Evolutionary conservation across 1,140 invertebrate genomes (phyloP).

Genomic region (Cardiocondyla obscurior): DNA sequence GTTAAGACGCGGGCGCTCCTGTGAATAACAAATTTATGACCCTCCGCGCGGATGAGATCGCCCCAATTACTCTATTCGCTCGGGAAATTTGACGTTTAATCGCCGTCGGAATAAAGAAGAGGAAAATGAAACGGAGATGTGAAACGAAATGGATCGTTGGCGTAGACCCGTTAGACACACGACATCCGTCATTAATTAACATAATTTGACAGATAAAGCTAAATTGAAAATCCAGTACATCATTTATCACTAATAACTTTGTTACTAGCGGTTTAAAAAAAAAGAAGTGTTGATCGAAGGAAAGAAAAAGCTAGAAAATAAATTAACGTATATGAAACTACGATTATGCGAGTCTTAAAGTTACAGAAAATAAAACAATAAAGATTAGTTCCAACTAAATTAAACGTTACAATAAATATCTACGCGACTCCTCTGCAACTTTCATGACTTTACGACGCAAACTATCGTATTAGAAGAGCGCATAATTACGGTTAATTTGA

Average conservation of each 20-base stretch:
- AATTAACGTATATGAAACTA: neutral
- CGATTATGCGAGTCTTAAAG: neutral
- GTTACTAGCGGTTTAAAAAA: too few relatives aligned
- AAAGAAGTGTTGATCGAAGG: neutral
- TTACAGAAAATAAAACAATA: neutral
- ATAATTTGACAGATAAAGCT: neutral
- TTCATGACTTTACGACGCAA: neutral
- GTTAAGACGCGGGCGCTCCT: constrained; percentile 39
- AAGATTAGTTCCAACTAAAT: neutral
- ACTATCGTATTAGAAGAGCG: neutral
- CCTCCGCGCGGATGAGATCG: constrained; percentile 34
- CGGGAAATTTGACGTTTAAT: constrained; percentile 56
- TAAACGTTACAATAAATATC: constrained; percentile 3
- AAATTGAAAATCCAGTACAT: neutral
- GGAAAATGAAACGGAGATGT: constrained; percentile 12
- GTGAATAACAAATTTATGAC: constrained; percentile 54
- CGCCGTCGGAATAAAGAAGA: constrained; percentile 34
- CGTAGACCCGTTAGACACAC: neutral
- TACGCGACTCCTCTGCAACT: too few relatives aligned
- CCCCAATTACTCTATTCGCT: constrained; percentile 50
- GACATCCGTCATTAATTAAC: neutral
- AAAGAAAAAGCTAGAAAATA: neutral
- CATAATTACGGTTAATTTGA: neutral
- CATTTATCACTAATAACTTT: neutral
- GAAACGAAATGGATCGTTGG: constrained; percentile 28